Percentiles rank a stretch among this genome's conserved stretches.
Evolutionary conservation across 2,113 vertebrate genomes (phyloP).

Genomic region (Balaeniceps rex): DNA sequence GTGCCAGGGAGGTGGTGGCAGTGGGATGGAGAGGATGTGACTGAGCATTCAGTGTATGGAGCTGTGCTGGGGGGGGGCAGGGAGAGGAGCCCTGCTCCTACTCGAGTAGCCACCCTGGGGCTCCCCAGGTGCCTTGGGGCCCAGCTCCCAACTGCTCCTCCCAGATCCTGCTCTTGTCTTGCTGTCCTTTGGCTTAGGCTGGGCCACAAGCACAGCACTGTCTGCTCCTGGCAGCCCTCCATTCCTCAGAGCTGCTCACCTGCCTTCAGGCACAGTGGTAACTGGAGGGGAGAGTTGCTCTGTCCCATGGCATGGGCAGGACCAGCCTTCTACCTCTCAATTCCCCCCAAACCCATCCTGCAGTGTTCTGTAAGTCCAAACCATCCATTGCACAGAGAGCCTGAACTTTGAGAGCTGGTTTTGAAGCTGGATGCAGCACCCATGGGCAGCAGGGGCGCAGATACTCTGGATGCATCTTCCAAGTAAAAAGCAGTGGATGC

Average conservation of each 20-base stretch:
- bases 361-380: not conserved
- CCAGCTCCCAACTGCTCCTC: not conserved
- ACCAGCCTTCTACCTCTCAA: not conserved
- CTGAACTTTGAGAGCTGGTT: not conserved
- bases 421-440: not conserved
- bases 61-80: fast-evolving
- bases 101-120: too few relatives aligned
- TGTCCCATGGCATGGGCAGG: not conserved
- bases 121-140: not conserved
- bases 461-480: not conserved
- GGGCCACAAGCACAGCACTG: too few relatives aligned
- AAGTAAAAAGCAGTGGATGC: not conserved
- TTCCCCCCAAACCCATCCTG: too few relatives aligned
- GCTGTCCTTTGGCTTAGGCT: not conserved
- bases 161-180: not conserved
- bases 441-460: not conserved
- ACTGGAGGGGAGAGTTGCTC: not conserved
- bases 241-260: not conserved
- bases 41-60: not conserved
- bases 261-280: not conserved
- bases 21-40: not conserved
- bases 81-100: not conserved
- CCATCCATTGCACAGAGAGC: not conserved
- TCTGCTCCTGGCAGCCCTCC: not conserved
- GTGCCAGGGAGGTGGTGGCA: not conserved